Evolutionary conservation across 2,113 vertebrate species (phyloP), one percentile per base, ranked within the genome.

Genomic region (Dipodomys spectabilis): DNA sequence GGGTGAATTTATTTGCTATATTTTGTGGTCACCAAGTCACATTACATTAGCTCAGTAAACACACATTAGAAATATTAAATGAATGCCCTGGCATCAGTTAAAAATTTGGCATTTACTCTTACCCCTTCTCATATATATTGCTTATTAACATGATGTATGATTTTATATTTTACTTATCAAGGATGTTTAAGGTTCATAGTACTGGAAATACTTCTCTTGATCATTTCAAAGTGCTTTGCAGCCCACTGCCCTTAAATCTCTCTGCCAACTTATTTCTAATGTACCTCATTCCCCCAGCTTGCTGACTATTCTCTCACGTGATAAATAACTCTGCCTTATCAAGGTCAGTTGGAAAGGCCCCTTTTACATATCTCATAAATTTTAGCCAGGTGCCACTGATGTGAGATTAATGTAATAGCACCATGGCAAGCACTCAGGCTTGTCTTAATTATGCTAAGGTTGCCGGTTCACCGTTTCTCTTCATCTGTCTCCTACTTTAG

Each of bases 381-480:
- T 98, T 98, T 74, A 98, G 96, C 98, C 98, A 98, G 98, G 98
- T 99, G 98, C 98, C 98, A 98, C 94, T 84, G 95, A 98, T 98
- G 97, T 97, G 98, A 98, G 98, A 98, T 99, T 98, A 99, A 99
- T 99, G 98, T 98, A 98, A 98, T 98, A 98, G 98, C 98, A 97
- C 97, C 97, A 95, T 96, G 97, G 98, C 98, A 98, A 98, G 98
- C 98, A 97, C 98, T 98, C 98, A 98, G 97, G 97, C 98, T 98
- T 99, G 98, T 98, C 98, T 99, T 99, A 98, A 99, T 98, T 98
- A 98, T 98, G 98, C 98, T 98, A 98, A 98, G 98, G 98, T 98
- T 98, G 98, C 98, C 53, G 96, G 98, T 98, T 98, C 98, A 98
- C 98, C 88, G 92, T 98, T 98, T 98, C 98, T 98, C 98, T 98